Percentiles rank a stretch among this genome's conserved stretches.
Evolutionary conservation across 2,113 vertebrate genomes (phyloP).

Genomic region (Delphinus delphis): DNA sequence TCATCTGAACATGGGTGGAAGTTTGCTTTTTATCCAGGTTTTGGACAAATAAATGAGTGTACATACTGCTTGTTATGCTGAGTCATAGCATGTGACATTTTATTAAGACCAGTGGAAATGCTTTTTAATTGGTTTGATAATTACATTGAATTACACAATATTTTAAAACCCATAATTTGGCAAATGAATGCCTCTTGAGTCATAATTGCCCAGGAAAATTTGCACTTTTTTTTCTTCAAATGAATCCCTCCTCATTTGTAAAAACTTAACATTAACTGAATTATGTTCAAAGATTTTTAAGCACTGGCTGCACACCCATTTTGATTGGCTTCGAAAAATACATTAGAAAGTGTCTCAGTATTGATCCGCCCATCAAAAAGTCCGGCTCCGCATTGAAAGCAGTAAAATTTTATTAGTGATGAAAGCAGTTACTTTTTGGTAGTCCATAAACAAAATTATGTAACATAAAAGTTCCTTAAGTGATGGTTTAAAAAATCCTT

Average conservation of each 20-base stretch:
- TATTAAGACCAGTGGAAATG: constrained; percentile 55
- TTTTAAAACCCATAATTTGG: constrained; percentile 58
- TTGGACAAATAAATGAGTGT: background rate
- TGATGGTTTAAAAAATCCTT: background rate
- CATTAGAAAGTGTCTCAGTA: background rate
- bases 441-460: constrained; percentile 4
- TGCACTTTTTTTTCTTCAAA: constrained; percentile 49
- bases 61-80: background rate
- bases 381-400: background rate
- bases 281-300: constrained; percentile 68
- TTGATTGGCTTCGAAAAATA: constrained; percentile 51
- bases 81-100: constrained; percentile 38
- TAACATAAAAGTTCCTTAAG: background rate
- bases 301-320: background rate
- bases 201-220: constrained; percentile 62
- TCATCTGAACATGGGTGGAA: background rate
- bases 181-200: constrained; percentile 64
- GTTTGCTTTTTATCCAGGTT: background rate
- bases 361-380: background rate
- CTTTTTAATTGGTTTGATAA: constrained; percentile 71
- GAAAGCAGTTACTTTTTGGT: constrained; percentile 15
- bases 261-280: constrained; percentile 67
- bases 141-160: constrained; percentile 38
- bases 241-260: constrained; percentile 63
- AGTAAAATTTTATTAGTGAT: constrained; percentile 26